A percentile compares a stretch with the other conserved stretches of the same genome.
Evolutionary conservation across 2,797 vertebrate genomes (phyloP).

Genomic region (Falco naumanni): DNA sequence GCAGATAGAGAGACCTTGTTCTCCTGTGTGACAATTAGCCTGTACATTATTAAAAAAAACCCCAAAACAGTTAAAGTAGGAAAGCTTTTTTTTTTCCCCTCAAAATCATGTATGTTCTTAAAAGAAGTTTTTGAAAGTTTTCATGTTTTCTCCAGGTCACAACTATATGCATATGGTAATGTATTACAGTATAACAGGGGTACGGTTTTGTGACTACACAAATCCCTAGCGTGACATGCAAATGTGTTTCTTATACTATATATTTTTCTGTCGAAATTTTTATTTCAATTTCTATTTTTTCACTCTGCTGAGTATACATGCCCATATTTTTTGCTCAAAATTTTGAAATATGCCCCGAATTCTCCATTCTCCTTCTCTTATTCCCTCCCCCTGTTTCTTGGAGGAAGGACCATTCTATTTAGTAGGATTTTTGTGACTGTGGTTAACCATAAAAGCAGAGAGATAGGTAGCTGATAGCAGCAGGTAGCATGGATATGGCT

Average conservation of each 20-base stretch:
- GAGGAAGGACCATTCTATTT: background rate
- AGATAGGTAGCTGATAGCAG: background rate
- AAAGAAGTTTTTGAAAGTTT: background rate
- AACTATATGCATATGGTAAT: background rate
- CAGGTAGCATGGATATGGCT: background rate
- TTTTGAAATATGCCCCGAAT: background rate
- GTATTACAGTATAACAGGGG: background rate
- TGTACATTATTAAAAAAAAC: background rate
- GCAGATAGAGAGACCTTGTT: background rate
- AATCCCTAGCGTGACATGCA: background rate
- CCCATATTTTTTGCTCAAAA: background rate
- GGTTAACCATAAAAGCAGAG: background rate
- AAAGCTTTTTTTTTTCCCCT: background rate
- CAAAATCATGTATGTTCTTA: background rate
- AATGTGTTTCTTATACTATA: background rate
- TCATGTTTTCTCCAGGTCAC: background rate
- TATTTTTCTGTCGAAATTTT: background rate
- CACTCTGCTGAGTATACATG: background rate
- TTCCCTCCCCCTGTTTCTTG: background rate
- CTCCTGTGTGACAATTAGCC: background rate
- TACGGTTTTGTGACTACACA: background rate
- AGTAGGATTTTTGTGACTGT: background rate
- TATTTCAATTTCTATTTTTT: background rate
- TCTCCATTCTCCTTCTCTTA: background rate
- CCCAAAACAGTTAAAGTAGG: background rate